Evolutionary conservation across 2,888 invertebrate genomes (phyloP), one percentile per base, ranked within the genome.

Genomic region (Antheraea yamamai): DNA sequence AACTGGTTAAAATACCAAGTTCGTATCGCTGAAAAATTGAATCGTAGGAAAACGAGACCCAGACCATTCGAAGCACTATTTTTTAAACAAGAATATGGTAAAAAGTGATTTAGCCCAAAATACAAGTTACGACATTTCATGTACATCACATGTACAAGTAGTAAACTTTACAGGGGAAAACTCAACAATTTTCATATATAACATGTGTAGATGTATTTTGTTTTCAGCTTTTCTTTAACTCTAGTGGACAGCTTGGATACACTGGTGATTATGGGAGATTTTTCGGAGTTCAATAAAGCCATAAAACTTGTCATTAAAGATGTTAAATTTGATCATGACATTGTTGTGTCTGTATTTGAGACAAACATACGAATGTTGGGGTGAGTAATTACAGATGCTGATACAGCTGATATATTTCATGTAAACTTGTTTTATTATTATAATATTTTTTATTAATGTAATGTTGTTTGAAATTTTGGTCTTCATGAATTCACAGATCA

Each of bases 321-420:
- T 89, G 98, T 99, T 12, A 96, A 96, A 75, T 99, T 99, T 91
- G 98, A 99, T 89, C 97, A 96, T 81, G 99, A 99, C 91, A 96
- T 99, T 77, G 96, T 98, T 75, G 99, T 99, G 14, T 99, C 99
- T 0, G 98, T 99, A 7, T 99, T 99, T 91, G 99, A 99, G 93
- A 99, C 99, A 14, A 99, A 99, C 90, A 99, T 99, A 83, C 96
- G 99, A 81, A 97, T 99, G 95, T 95, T 99, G n/a, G 99, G 99
- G 97, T 98, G 92, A 96, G 96, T 89, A n/a, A 51, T 30, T 66
- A 47, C 23, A 51, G 18, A 1, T 73, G 64, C 47, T n/a, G n/a
- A n/a, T n/a, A n/a, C n/a, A n/a, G n/a, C 4, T 61, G n/a, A 61
- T 12, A 10, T 23, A 23, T 61, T 64, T 73, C 4, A 39, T 70